Evolutionary conservation across 2,113 vertebrate genomes (phyloP), one percentile per base, ranked within the genome.

Genomic region (Arothron firmamentum): DNA sequence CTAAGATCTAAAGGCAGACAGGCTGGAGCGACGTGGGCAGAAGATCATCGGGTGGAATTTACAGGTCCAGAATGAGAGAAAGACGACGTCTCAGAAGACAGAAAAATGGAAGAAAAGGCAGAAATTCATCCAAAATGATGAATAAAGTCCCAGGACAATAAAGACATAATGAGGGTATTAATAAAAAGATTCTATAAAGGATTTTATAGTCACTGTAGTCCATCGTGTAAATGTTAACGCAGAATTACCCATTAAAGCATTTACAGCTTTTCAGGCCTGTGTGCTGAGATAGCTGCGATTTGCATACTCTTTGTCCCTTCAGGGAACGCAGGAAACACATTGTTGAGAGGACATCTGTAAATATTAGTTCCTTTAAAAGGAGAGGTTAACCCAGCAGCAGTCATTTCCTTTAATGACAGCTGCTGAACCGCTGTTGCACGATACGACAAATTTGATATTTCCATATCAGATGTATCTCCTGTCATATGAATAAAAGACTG

Each of bases 401-500:
- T 11, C 11, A 4, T 38, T 38, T 38, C 34, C 10, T 12, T 38
- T 38, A 9, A 38, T 38, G 11, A 38, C 34, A 38, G 3, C 34
- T 3, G 34, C 34, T 38, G 10, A 38, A 38, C 34, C 8, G 11
- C 10, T 38, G 34, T 38, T 38, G 9, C 34, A 3, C 12, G 8
- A 38, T 11, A 12, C 4, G 34, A 38, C 10, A 38, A 11, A 38
- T 46, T 20, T 38, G 0, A 18, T 38, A 38, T 49, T 61, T 57
- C 63, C 11, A 31, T 25, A 34, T 19, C 28, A 20, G 42, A 45
- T 28, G 19, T 31, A 52, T 6, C 52, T 21, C 11, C 9, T 43
- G 16, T 53, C 19, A 56, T 65, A 62, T 43, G 38, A 65, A 28
- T 60, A 66, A 77, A 52, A 14, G 38, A 45, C 52, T 17, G 46